Conservation (phyloP, 1,140 invertebrate genomes). For the Hypsibius dujardini region DNA sequence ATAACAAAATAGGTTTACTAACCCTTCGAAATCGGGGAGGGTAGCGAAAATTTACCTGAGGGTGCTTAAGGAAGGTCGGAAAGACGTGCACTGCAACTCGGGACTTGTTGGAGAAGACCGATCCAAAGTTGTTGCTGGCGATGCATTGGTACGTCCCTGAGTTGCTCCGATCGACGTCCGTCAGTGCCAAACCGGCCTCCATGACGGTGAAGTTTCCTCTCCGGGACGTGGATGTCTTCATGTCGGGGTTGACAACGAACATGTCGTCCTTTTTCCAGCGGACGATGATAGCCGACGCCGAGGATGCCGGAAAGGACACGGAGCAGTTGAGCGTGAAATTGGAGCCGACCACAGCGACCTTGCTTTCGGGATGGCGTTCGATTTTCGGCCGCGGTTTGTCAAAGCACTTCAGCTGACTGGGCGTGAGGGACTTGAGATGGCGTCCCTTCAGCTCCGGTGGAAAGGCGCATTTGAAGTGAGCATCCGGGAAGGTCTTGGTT, state of each 20-base stretch:
- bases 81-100: neutral
- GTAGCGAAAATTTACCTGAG: too few species aligned
- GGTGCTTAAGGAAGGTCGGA: neutral
- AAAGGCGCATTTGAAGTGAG: neutral
- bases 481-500: neutral
- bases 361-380: neutral
- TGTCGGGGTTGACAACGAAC: neutral
- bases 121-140: neutral
- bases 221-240: neutral
- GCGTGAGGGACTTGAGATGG: neutral
- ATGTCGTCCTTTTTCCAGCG: slow-evolving; percentile 12
- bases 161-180: neutral
- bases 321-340: neutral
- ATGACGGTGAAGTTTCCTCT: neutral
- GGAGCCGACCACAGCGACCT: neutral
- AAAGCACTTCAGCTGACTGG: slow-evolving; percentile 5
- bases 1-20: too few species aligned
- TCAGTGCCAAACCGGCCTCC: neutral
- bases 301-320: neutral
- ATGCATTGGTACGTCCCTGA: neutral
- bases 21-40: too few species aligned
- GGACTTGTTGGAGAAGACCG: neutral
- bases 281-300: neutral
- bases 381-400: neutral
- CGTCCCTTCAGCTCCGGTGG: neutral